Evolutionary conservation across 2,888 invertebrate genomes (phyloP).

Genomic region (Entomobrya multifasciata): DNA sequence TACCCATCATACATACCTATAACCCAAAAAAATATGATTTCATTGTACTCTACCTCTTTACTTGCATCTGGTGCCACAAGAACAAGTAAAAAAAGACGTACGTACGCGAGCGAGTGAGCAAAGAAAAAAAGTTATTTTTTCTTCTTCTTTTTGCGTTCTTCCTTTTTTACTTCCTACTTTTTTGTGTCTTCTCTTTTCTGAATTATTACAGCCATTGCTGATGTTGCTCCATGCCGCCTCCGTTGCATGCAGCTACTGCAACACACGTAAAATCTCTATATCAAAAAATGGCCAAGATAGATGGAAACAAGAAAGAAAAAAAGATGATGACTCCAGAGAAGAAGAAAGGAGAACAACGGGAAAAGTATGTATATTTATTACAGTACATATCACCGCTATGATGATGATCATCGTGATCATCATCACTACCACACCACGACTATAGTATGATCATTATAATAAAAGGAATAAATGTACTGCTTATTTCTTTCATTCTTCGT

Average conservation of each 20-base stretch:
- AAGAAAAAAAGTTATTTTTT: conserved; percentile 15
- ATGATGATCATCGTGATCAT: neutral
- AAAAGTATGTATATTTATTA: conserved; percentile 7
- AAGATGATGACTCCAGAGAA: conserved; percentile 42
- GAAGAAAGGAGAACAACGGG: neutral
- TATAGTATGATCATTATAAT: conserved; percentile 37
- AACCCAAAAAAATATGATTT: conserved; percentile 41
- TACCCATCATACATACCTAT: no score
- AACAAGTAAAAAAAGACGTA: conserved; percentile 31
- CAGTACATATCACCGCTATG: neutral
- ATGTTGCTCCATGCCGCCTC: no score
- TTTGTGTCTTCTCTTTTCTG: conserved; percentile 20
- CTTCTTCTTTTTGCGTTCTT: neutral
- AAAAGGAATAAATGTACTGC: neutral
- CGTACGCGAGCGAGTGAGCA: no score
- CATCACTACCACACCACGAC: no score
- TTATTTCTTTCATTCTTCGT: conserved; percentile 4
- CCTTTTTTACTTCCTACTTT: conserved; percentile 32
- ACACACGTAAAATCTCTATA: conserved; percentile 69
- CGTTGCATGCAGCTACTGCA: no score
- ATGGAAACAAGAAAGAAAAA: neutral
- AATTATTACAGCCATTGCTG: conserved; percentile 70
- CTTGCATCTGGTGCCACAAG: conserved; percentile 48
- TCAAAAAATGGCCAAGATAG: conserved; percentile 36
- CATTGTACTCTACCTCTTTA: conserved; percentile 46